A percentile compares a stretch with the other conserved stretches of the same genome.
phyloP scores from a whole-genome alignment of 2,113 vertebrate genomes.

The Saccopteryx leptura region DNA sequence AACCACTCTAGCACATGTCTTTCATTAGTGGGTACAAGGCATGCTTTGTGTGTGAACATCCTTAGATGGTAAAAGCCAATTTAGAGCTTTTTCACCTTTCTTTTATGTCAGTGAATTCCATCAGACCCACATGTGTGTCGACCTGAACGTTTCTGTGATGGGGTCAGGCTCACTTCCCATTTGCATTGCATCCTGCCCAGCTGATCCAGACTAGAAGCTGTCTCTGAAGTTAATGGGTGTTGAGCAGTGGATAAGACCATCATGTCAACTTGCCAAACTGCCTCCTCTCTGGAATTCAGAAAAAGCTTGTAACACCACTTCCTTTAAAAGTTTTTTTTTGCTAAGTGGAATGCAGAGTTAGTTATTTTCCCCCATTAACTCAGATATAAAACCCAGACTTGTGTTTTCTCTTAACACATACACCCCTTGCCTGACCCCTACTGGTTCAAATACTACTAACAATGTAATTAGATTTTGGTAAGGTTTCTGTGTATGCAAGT shows the following conservation, averaged over 20 bases:
- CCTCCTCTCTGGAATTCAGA: slow-evolving; percentile 75
- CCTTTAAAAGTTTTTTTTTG: slow-evolving; percentile 69
- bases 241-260: slow-evolving; percentile 66
- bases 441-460: slow-evolving; percentile 33
- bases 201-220: slow-evolving; percentile 35
- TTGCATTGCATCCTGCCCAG: slow-evolving; percentile 69
- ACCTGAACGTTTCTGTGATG: slow-evolving; percentile 59
- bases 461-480: slow-evolving; percentile 47
- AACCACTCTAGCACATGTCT: slow-evolving; percentile 82
- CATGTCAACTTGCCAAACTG: slow-evolving; percentile 71
- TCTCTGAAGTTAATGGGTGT: slow-evolving; percentile 82
- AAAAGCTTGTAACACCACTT: slow-evolving; percentile 70
- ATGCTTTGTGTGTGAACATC: slow-evolving; percentile 76
- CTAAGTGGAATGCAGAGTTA: slow-evolving; percentile 69
- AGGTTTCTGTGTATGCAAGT: background rate
- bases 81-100: slow-evolving; percentile 82
- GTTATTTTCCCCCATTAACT: slow-evolving; percentile 65
- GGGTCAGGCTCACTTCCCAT: slow-evolving; percentile 79
- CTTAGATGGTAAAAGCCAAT: slow-evolving; percentile 76
- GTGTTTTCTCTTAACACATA: slow-evolving; percentile 47
- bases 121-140: slow-evolving; percentile 77
- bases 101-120: slow-evolving; percentile 76
- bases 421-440: slow-evolving; percentile 47
- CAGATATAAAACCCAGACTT: slow-evolving; percentile 71
- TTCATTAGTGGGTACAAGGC: slow-evolving; percentile 83